phyloP scores from a whole-genome alignment of 2,797 vertebrate genomes.

The Momotus momota region DNA sequence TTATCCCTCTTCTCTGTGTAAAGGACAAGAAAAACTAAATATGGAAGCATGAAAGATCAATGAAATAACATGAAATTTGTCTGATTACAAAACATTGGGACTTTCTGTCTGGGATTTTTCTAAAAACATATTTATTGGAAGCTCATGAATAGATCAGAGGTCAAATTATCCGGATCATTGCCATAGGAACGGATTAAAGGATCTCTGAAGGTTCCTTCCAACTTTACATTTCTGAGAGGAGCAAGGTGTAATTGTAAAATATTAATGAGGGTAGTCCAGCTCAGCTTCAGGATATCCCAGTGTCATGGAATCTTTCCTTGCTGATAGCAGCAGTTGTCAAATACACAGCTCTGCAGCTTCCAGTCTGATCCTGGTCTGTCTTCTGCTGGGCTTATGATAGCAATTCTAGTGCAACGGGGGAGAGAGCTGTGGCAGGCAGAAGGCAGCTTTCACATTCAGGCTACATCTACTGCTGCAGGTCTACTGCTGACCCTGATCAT shows the following conservation, averaged over 20 bases:
- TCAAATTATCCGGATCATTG: not conserved
- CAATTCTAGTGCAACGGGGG: not conserved
- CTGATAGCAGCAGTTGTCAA: not conserved
- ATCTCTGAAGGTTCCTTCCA: not conserved
- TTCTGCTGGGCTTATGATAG: not conserved
- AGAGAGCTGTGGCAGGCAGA: not conserved
- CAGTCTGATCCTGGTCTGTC: not conserved
- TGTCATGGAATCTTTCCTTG: not conserved
- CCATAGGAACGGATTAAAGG: slow-evolving; percentile 9
- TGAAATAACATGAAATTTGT: not conserved
- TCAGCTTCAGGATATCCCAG: not conserved
- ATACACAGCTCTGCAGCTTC: not conserved
- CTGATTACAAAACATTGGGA: not conserved
- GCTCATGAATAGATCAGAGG: not conserved
- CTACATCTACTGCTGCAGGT: not conserved
- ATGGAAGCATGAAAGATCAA: not conserved
- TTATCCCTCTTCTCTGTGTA: not conserved
- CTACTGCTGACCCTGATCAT: not conserved
- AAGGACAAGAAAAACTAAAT: not conserved
- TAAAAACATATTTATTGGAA: not conserved
- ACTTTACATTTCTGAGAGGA: not conserved
- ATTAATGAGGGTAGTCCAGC: not conserved
- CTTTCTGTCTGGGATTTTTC: not conserved
- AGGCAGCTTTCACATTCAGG: not conserved
- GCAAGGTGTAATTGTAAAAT: not conserved